Evolutionary conservation across 64 coral and sea anemone species (phyloP).

Genomic region (Dendronephthya gigantea): DNA sequence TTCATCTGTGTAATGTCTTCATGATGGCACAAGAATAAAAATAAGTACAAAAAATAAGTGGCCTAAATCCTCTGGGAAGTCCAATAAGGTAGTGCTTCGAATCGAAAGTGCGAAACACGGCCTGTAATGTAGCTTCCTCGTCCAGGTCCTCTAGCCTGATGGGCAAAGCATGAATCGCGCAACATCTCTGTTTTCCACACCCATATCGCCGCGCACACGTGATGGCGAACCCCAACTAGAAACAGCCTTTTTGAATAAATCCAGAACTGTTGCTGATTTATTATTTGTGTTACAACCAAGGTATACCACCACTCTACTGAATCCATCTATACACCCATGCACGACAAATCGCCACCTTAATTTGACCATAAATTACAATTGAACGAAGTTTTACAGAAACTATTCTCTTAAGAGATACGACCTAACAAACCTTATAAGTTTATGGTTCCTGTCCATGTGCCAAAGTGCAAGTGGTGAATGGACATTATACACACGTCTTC

Average conservation of each 20-base stretch:
- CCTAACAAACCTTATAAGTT: neutral
- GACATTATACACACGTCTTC: neutral
- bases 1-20: too few relatives aligned
- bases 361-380: neutral
- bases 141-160: neutral
- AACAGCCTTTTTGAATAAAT: neutral
- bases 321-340: conserved; percentile 6
- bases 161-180: neutral
- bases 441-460: conserved; percentile 1
- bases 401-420: neutral
- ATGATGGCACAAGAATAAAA: too few relatives aligned
- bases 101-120: too few relatives aligned
- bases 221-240: neutral
- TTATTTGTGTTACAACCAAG: neutral
- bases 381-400: neutral
- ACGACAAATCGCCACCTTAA: neutral
- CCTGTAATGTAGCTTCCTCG: conserved; percentile 1
- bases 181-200: neutral
- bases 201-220: neutral
- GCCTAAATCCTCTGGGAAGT: too few relatives aligned
- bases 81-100: too few relatives aligned
- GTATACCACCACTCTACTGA: neutral
- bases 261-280: neutral
- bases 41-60: too few relatives aligned
- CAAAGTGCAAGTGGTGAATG: neutral